A percentile compares a stretch with the other conserved stretches of the same genome.
phyloP scores from a whole-genome alignment of 2,797 vertebrate species.

The Micromesistius poutassou region DNA sequence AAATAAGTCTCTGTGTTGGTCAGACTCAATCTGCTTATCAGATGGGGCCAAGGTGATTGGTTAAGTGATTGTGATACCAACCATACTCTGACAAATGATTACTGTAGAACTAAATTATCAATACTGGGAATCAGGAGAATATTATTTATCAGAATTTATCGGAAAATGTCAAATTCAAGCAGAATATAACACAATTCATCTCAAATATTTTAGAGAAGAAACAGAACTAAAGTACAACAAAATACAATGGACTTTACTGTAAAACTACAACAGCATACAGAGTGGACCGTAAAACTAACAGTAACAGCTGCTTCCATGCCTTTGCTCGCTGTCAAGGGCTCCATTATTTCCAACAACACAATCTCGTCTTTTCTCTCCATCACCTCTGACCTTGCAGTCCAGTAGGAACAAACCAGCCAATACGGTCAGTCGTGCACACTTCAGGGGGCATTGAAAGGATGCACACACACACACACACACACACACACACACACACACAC shows the following conservation, averaged over 20 bases:
- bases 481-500: not conserved
- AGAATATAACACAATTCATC: too few species aligned
- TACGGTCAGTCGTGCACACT: not conserved
- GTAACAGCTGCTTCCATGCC: not conserved
- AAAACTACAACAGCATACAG: constrained; percentile 1
- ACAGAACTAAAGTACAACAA: not conserved
- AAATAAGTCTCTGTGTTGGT: not conserved
- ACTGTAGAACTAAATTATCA: not conserved
- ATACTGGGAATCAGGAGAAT: constrained; percentile 2
- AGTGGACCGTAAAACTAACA: not conserved
- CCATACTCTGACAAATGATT: not conserved
- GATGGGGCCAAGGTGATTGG: not conserved
- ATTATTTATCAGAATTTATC: too few species aligned
- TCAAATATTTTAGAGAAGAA: too few species aligned
- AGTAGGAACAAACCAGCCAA: not conserved
- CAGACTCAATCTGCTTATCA: not conserved
- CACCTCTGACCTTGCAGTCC: not conserved
- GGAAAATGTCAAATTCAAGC: too few species aligned
- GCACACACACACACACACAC: not conserved
- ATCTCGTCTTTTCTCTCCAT: not conserved
- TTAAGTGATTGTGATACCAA: not conserved
- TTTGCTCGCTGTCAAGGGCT: not conserved
- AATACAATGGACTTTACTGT: not conserved
- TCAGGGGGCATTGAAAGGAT: not conserved
- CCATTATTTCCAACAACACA: not conserved